These are phyloP conservation scores for Neotoma lepida DNA, from an alignment of 2,113 vertebrate genomes.

Conservation along the genomic window DNA sequence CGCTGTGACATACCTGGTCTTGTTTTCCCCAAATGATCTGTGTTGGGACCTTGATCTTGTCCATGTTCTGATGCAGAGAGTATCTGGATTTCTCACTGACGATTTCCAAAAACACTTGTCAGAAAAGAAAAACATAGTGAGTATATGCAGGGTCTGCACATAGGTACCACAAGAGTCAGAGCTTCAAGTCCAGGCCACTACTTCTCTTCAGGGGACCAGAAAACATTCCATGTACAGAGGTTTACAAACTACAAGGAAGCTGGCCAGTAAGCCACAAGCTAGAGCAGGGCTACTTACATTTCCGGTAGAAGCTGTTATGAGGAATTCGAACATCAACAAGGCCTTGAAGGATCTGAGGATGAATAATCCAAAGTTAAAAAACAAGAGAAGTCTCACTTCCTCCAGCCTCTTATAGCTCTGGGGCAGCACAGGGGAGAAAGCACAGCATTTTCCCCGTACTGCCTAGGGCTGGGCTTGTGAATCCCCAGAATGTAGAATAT, in stretches of 20 bases:
- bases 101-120: conserved; percentile 92
- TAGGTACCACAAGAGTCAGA: rapidly evolving
- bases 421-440: not conserved
- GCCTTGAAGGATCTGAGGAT: conserved; percentile 91
- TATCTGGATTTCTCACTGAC: conserved; percentile 89
- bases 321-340: conserved; percentile 93
- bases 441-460: not conserved
- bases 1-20: conserved; percentile 89
- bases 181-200: not conserved
- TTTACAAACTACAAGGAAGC: not conserved
- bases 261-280: not conserved
- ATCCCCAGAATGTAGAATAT: not conserved
- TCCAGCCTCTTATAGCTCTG: not conserved
- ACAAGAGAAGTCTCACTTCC: not conserved
- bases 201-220: not conserved
- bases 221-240: not conserved
- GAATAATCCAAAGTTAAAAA: conserved; percentile 66
- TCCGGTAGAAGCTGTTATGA: conserved; percentile 94
- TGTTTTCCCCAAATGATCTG: conserved; percentile 97
- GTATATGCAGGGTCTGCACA: rapidly evolving
- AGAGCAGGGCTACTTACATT: conserved; percentile 85
- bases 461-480: not conserved
- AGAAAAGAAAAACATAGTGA: conserved; percentile 67
- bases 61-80: conserved; percentile 90
- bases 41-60: conserved; percentile 90